These are phyloP conservation scores for Thereuonema tuberculata DNA, from an alignment of 1,140 invertebrate genomes.

Conservation along the genomic window DNA sequence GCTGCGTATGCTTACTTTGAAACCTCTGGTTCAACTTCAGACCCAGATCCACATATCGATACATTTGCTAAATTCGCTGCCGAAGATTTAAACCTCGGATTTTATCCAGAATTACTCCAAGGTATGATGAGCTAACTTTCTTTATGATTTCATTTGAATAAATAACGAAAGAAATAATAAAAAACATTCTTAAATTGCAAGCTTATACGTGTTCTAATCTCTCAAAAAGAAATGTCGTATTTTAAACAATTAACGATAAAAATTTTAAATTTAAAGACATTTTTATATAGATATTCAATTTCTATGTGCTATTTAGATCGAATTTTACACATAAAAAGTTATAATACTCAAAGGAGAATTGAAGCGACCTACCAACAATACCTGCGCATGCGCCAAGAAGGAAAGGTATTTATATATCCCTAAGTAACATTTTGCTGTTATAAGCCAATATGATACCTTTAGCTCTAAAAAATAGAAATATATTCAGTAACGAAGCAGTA, in stretches of 20 bases:
- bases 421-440: too few relatives aligned
- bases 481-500: too few relatives aligned
- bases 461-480: too few relatives aligned
- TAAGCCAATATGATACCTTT: too few relatives aligned
- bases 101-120: neutral
- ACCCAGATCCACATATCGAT: neutral
- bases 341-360: neutral
- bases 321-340: neutral
- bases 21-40: neutral
- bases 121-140: too few relatives aligned
- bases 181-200: too few relatives aligned
- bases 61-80: slow-evolving; percentile 5
- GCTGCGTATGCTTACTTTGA: neutral
- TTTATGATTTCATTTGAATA: too few relatives aligned
- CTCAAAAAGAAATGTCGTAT: neutral
- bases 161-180: neutral
- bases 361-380: neutral
- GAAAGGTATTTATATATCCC: neutral
- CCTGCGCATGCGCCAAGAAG: neutral
- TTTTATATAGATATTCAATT: neutral
- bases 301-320: neutral
- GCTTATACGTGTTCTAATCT: too few relatives aligned
- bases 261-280: too few relatives aligned
- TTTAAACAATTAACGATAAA: neutral
- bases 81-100: neutral